Conservation (phyloP, 2,888 invertebrate species). For the Macrosiphum euphorbiae region DNA sequence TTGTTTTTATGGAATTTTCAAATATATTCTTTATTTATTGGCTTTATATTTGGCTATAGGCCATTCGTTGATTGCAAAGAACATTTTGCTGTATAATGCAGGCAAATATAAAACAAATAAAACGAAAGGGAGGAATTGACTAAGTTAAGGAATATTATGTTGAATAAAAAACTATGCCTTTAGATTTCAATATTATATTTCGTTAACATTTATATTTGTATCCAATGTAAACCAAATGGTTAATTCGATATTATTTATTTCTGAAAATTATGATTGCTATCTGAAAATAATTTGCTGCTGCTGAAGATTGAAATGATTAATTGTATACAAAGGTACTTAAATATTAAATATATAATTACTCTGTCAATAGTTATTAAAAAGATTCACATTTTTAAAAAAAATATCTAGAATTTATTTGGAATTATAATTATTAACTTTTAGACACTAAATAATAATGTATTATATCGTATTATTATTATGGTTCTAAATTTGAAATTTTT, state of each 20-base stretch:
- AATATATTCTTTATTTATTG: background rate
- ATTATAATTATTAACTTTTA: background rate
- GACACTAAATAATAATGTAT: background rate
- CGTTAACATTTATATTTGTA: background rate
- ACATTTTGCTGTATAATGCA: background rate
- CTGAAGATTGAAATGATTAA: background rate
- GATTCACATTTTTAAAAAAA: background rate
- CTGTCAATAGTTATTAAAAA: background rate
- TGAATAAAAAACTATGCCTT: too few species aligned
- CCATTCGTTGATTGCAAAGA: background rate
- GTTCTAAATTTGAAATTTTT: too few species aligned
- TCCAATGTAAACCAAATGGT: background rate
- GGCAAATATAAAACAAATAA: background rate
- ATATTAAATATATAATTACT: background rate
- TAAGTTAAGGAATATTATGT: background rate
- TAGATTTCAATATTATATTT: too few species aligned
- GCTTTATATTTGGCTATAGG: background rate
- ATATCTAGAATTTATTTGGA: background rate
- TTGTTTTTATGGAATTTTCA: slow-evolving; percentile 1
- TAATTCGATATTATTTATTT: background rate
- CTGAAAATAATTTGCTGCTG: background rate
- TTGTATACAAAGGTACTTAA: background rate
- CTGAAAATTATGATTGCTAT: background rate
- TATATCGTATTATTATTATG: background rate
- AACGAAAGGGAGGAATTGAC: background rate